Evolutionary conservation across 2,797 vertebrate species (phyloP).

Genomic region (Manis pentadactyla): DNA sequence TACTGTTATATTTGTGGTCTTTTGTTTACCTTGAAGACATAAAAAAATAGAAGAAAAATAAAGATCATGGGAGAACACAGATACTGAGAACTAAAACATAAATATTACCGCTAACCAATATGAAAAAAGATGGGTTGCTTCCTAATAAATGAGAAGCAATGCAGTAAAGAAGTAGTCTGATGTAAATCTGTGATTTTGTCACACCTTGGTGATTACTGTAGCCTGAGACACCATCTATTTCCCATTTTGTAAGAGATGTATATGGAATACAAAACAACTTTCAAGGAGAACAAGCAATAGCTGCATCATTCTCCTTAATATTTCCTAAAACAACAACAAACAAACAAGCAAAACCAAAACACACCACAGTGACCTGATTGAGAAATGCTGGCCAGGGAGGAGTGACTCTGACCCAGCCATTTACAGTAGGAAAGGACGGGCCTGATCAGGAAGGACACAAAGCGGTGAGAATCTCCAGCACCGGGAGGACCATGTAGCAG

Average conservation of each 20-base stretch:
- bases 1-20: not conserved
- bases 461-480: conserved; percentile 62
- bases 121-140: not conserved
- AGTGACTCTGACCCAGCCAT: conserved; percentile 69
- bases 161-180: conserved; percentile 63
- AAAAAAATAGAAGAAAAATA: not conserved
- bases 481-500: too few species aligned
- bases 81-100: not conserved
- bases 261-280: conserved; percentile 75
- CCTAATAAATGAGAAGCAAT: conserved; percentile 61
- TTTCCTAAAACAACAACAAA: not conserved
- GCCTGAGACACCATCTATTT: conserved; percentile 42
- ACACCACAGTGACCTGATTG: conserved; percentile 64
- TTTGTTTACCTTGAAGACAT: conserved; percentile 24
- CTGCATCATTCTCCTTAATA: conserved; percentile 64
- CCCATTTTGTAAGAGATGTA: conserved; percentile 61
- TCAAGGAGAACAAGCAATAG: conserved; percentile 74
- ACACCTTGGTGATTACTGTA: conserved; percentile 55
- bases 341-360: not conserved
- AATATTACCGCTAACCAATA: not conserved
- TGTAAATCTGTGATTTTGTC: conserved; percentile 54
- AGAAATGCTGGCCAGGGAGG: conserved; percentile 74
- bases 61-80: not conserved
- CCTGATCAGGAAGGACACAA: conserved; percentile 73
- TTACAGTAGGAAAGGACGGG: conserved; percentile 50